These are phyloP conservation scores for Empidonax traillii DNA, from an alignment of 2,113 vertebrate genomes.

Conservation along the genomic window DNA sequence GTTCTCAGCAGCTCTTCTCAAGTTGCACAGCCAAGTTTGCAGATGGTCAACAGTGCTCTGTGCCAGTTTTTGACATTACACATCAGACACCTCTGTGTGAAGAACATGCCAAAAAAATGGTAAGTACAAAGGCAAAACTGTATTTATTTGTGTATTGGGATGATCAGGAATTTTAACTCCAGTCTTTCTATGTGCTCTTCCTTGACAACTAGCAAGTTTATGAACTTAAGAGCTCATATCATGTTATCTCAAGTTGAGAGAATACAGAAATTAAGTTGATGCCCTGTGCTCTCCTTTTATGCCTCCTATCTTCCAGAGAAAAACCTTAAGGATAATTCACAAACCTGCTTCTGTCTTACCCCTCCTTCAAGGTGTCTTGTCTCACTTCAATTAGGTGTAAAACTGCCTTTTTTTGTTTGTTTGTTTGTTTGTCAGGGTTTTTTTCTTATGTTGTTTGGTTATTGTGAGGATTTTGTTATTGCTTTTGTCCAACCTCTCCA, in stretches of 20 bases:
- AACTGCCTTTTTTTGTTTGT: not conserved
- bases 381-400: not conserved
- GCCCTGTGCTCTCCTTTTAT: not conserved
- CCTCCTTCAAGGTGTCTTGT: not conserved
- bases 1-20: slow-evolving; percentile 98
- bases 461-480: not conserved
- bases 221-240: not conserved
- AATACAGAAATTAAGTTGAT: not conserved
- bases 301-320: not conserved
- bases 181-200: not conserved
- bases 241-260: not conserved
- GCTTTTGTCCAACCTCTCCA: not conserved
- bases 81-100: slow-evolving; percentile 98
- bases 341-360: not conserved
- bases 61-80: slow-evolving; percentile 98
- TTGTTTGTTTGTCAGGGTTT: no score
- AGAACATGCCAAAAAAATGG: slow-evolving; percentile 99
- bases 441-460: not conserved
- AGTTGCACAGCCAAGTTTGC: slow-evolving; percentile 99
- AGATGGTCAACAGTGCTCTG: slow-evolving; percentile 96
- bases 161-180: not conserved
- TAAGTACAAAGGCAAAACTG: slow-evolving; percentile 63
- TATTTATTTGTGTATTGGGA: not conserved
- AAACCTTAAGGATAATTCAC: not conserved
- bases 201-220: not conserved